Evolutionary conservation across 2,888 invertebrate species (phyloP).

Genomic region (Meiosimyza platycephala): DNA sequence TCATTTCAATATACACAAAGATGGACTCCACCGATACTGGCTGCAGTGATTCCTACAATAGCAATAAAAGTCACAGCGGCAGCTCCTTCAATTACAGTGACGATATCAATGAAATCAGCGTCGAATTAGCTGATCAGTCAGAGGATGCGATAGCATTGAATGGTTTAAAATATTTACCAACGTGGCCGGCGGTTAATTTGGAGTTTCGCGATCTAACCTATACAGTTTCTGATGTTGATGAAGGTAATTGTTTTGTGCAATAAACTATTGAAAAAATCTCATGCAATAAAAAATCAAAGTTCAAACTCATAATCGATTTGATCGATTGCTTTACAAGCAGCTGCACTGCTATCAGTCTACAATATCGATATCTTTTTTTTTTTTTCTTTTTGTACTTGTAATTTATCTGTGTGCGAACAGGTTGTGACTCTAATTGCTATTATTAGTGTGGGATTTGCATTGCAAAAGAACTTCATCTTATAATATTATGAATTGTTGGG

Average conservation of each 20-base stretch:
- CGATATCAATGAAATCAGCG: conserved; percentile 63
- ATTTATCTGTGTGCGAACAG: no score
- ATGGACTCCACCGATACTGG: conserved; percentile 48
- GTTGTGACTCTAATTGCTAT: no score
- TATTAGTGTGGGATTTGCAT: no score
- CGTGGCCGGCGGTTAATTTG: conserved; percentile 80
- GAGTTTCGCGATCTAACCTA: conserved; percentile 87
- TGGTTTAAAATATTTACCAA: conserved; percentile 72
- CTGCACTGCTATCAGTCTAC: no score
- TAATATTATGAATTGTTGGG: no score
- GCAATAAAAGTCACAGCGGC: conserved; percentile 46
- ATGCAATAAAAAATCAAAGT: background rate
- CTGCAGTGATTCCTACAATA: conserved; percentile 50
- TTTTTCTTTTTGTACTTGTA: no score
- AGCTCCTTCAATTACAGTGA: conserved; percentile 58
- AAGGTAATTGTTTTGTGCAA: conserved; percentile 67
- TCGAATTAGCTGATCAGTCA: conserved; percentile 55
- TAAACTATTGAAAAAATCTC: background rate
- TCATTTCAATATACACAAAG: conserved; percentile 6
- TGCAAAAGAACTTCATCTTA: no score
- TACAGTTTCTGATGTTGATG: conserved; percentile 78
- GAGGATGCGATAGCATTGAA: conserved; percentile 75
- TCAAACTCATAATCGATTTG: background rate
- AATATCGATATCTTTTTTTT: no score
- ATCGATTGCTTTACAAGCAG: no score